phyloP scores from a whole-genome alignment of 2,888 invertebrate species.

The Belgica antarctica region DNA sequence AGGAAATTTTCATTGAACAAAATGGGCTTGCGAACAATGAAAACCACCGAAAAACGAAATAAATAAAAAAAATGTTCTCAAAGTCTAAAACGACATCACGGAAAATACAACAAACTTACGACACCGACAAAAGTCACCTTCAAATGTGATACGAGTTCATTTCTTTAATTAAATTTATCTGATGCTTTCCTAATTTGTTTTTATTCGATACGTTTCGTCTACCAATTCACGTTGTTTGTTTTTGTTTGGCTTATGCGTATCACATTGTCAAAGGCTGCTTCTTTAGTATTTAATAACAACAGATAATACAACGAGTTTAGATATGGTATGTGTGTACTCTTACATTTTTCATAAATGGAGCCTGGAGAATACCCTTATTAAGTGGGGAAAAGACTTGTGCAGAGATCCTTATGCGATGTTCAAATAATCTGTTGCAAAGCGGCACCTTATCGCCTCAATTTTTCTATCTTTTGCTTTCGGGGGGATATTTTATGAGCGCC shows the following conservation, averaged over 20 bases:
- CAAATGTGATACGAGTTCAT: conserved; percentile 43
- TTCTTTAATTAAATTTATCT: neutral
- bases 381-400: neutral
- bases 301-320: conserved; percentile 8
- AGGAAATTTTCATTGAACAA: no score
- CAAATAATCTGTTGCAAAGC: no score
- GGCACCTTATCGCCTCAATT: no score
- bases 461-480: no score
- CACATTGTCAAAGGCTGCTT: conserved; percentile 24
- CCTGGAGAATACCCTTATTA: conserved; percentile 16
- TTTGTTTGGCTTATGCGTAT: conserved; percentile 9
- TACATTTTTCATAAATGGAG: conserved; percentile 25
- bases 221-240: neutral
- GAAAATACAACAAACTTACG: conserved; percentile 21
- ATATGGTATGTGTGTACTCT: neutral
- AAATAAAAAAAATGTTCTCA: neutral
- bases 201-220: neutral
- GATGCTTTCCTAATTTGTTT: neutral
- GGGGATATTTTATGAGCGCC: no score
- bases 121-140: conserved; percentile 39
- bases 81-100: conserved; percentile 14
- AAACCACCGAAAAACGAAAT: neutral
- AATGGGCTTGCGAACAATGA: neutral
- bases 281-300: conserved; percentile 6
- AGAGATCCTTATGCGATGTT: conserved; percentile 13